phyloP scores from a whole-genome alignment of 2,888 invertebrate species.

The Mechanitis messenoides region DNA sequence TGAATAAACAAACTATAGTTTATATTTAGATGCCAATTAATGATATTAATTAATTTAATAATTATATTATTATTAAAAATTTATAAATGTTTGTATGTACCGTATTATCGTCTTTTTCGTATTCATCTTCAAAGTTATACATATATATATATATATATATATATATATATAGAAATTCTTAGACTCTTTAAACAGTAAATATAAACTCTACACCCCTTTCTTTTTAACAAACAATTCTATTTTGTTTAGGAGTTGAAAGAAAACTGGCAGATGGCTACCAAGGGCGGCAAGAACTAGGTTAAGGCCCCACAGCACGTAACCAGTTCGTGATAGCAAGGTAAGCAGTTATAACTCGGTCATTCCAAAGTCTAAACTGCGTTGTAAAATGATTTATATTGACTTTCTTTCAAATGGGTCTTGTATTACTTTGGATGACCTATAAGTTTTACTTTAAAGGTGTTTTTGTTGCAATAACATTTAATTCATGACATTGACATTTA shows the following conservation, averaged over 20 bases:
- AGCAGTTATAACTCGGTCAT: slow-evolving; percentile 47
- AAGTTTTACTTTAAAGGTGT: slow-evolving; percentile 13
- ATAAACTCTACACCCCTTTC: not conserved
- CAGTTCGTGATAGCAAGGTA: slow-evolving; percentile 63
- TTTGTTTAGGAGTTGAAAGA: slow-evolving; percentile 39
- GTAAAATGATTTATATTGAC: slow-evolving; percentile 46
- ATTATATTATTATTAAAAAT: too few species aligned
- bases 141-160: too few species aligned
- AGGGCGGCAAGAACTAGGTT: slow-evolving; percentile 58
- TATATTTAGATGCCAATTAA: too few species aligned
- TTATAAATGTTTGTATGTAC: too few species aligned
- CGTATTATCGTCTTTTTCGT: too few species aligned
- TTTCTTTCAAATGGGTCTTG: slow-evolving; percentile 31
- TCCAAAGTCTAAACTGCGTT: slow-evolving; percentile 48
- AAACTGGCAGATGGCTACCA: slow-evolving; percentile 50
- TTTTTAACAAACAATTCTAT: slow-evolving; percentile 1
- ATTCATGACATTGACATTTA: too few species aligned
- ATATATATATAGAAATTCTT: too few species aligned
- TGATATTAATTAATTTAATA: too few species aligned
- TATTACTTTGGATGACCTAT: slow-evolving; percentile 13
- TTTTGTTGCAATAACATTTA: too few species aligned
- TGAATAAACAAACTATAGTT: too few species aligned
- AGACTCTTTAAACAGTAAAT: too few species aligned
- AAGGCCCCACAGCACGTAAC: slow-evolving; percentile 49
- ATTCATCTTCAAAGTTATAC: too few species aligned